Percentiles rank a stretch among this genome's conserved stretches.
Evolutionary conservation across 2,888 invertebrate genomes (phyloP).

Genomic region (Lycophotia porphyrea): DNA sequence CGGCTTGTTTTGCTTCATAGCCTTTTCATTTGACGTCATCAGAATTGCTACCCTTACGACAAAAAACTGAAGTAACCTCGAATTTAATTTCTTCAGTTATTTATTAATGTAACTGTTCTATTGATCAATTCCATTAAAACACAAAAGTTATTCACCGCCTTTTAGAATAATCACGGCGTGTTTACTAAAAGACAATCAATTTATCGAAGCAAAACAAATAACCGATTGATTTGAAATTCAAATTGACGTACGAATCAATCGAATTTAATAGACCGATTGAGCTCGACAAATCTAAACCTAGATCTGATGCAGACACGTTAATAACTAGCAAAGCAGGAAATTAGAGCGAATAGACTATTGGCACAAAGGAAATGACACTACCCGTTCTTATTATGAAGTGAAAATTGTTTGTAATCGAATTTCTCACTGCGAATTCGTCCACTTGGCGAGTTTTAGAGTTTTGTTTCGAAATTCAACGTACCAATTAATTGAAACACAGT

Average conservation of each 20-base stretch:
- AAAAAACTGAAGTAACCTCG: slow-evolving; percentile 28
- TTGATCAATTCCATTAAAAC: slow-evolving; percentile 17
- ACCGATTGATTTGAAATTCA: slow-evolving; percentile 62
- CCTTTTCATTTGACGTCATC: slow-evolving; percentile 49
- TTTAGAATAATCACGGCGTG: slow-evolving; percentile 39
- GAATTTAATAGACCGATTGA: slow-evolving; percentile 52
- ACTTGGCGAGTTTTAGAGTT: slow-evolving; percentile 37
- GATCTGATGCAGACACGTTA: slow-evolving; percentile 70
- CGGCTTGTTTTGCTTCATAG: slow-evolving; percentile 43
- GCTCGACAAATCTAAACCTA: slow-evolving; percentile 68
- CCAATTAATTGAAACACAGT: slow-evolving; percentile 41
- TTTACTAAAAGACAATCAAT: slow-evolving; percentile 51
- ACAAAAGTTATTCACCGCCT: slow-evolving; percentile 17
- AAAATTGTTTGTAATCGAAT: slow-evolving; percentile 63
- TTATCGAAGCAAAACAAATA: slow-evolving; percentile 63
- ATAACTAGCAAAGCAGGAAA: slow-evolving; percentile 79
- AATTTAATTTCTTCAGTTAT: slow-evolving; percentile 19
- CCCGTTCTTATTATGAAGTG: slow-evolving; percentile 68
- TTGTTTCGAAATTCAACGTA: slow-evolving; percentile 44
- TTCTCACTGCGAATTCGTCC: slow-evolving; percentile 40
- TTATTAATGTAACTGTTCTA: slow-evolving; percentile 17
- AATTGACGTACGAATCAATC: slow-evolving; percentile 55
- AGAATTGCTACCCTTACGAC: slow-evolving; percentile 31
- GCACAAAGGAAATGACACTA: slow-evolving; percentile 84
- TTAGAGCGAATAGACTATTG: slow-evolving; percentile 79